Evolutionary conservation across 2,113 vertebrate species (phyloP).

Genomic region (Pholis gunnellus): DNA sequence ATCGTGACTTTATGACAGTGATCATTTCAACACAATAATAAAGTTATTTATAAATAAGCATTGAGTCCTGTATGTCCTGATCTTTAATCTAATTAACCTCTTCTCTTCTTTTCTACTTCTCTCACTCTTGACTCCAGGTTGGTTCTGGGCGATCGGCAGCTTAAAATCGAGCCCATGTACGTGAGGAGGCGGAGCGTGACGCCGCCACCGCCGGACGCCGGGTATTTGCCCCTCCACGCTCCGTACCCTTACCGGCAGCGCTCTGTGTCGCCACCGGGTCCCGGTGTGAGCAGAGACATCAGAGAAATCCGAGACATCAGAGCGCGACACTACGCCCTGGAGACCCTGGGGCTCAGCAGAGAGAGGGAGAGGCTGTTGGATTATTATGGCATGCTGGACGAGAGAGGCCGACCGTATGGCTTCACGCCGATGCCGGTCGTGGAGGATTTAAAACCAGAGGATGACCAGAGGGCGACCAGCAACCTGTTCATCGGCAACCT

Average conservation of each 20-base stretch:
- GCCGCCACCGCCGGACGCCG: slow-evolving; percentile 86
- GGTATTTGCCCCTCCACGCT: slow-evolving; percentile 87
- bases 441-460: slow-evolving; percentile 96
- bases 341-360: slow-evolving; percentile 87
- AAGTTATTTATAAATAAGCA: too few relatives aligned
- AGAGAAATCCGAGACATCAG: slow-evolving; percentile 85
- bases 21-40: too few relatives aligned
- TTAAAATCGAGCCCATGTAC: slow-evolving; percentile 96
- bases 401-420: slow-evolving; percentile 90
- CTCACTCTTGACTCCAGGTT: slow-evolving; percentile 79
- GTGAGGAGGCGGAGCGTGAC: slow-evolving; percentile 84
- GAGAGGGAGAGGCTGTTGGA: slow-evolving; percentile 91
- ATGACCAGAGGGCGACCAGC: slow-evolving; percentile 95
- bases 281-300: slow-evolving; percentile 78
- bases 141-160: slow-evolving; percentile 91
- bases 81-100: too few relatives aligned
- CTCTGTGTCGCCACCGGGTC: slow-evolving; percentile 90
- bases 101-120: too few relatives aligned
- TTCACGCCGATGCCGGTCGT: slow-evolving; percentile 86
- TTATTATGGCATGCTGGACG: slow-evolving; percentile 93
- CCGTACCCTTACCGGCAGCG: slow-evolving; percentile 91
- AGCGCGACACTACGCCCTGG: slow-evolving; percentile 88
- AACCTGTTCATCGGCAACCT: slow-evolving; percentile 98
- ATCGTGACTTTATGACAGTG: too few relatives aligned
- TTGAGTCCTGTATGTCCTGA: too few relatives aligned